These are phyloP conservation scores for Chrosomus eos DNA, from an alignment of 2,797 vertebrate genomes.

Conservation along the genomic window DNA sequence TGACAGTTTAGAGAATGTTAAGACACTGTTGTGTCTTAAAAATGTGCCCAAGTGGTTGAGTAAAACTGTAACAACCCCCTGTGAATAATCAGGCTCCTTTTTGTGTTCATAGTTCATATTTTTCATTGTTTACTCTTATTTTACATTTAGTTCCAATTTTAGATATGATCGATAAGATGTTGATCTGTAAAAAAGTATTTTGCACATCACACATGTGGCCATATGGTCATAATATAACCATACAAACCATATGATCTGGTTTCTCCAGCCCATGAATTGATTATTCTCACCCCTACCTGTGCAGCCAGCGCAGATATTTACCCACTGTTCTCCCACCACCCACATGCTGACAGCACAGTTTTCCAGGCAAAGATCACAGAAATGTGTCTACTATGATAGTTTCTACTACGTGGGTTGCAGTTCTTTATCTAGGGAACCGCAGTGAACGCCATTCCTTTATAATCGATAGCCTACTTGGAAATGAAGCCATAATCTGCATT, in stretches of 20 bases:
- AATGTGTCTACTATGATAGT: not conserved
- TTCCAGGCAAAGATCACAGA: conserved; percentile 4
- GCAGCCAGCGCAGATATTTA: not conserved
- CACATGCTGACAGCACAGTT: not conserved
- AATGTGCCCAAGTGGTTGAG: no score
- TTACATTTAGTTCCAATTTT: not conserved
- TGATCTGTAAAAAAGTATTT: not conserved
- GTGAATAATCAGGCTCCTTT: not conserved
- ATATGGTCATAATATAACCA: not conserved
- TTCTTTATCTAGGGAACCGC: not conserved
- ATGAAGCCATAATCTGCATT: not conserved
- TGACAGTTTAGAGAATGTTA: no score
- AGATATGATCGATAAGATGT: not conserved
- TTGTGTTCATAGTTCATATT: not conserved
- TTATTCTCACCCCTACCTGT: not conserved
- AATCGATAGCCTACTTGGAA: not conserved
- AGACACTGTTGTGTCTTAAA: no score
- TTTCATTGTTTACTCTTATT: not conserved
- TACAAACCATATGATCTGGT: not conserved
- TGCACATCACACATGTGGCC: not conserved
- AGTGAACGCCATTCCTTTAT: not conserved
- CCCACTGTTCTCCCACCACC: not conserved
- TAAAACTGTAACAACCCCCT: not conserved
- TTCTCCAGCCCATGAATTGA: not conserved
- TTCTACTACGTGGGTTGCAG: not conserved